A percentile compares a stretch with the other conserved stretches of the same genome.
These are phyloP conservation scores for Salarias fasciatus DNA, from an alignment of 2,797 vertebrate species.

Conservation along the genomic window DNA sequence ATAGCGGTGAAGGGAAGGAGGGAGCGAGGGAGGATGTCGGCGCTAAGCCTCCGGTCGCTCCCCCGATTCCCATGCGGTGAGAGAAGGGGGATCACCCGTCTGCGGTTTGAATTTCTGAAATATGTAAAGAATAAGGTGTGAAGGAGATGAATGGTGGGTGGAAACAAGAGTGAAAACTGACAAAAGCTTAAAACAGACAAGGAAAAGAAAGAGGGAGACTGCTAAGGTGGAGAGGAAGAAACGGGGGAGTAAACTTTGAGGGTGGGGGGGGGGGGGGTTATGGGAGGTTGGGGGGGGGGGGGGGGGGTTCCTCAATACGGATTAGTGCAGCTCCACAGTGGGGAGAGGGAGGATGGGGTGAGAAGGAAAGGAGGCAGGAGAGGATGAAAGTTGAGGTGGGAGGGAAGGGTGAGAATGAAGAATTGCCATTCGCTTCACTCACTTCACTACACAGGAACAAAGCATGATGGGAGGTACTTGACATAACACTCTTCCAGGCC, in stretches of 20 bases:
- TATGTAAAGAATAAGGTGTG: constrained; percentile 62
- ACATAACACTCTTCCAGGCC: constrained; percentile 97
- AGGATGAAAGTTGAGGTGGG: constrained; percentile 80
- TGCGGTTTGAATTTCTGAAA: constrained; percentile 60
- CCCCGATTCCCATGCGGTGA: constrained; percentile 62
- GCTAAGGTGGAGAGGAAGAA: constrained; percentile 61
- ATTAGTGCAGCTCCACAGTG: constrained; percentile 87
- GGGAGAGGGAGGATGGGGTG: constrained; percentile 65
- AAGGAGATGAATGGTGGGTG: constrained; percentile 60
- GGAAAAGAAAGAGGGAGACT: constrained; percentile 79
- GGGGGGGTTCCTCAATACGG: constrained; percentile 87
- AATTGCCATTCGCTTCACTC: constrained; percentile 93
- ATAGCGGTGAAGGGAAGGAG: constrained; percentile 48
- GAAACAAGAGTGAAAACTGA: constrained; percentile 51
- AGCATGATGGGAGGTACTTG: constrained; percentile 97
- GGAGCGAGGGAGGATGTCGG: constrained; percentile 37
- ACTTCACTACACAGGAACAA: constrained; percentile 95
- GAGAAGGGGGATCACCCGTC: constrained; percentile 72
- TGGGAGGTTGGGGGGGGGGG: constrained; percentile 70
- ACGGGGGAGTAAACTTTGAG: constrained; percentile 79
- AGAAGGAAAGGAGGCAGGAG: constrained; percentile 86
- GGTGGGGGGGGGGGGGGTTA: constrained; percentile 50
- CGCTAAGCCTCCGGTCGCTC: constrained; percentile 42
- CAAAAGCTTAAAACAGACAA: constrained; percentile 71
- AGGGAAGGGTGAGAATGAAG: constrained; percentile 88